Evolutionary conservation across 1,140 invertebrate species (phyloP).

Genomic region (Chironomus striatipennis): DNA sequence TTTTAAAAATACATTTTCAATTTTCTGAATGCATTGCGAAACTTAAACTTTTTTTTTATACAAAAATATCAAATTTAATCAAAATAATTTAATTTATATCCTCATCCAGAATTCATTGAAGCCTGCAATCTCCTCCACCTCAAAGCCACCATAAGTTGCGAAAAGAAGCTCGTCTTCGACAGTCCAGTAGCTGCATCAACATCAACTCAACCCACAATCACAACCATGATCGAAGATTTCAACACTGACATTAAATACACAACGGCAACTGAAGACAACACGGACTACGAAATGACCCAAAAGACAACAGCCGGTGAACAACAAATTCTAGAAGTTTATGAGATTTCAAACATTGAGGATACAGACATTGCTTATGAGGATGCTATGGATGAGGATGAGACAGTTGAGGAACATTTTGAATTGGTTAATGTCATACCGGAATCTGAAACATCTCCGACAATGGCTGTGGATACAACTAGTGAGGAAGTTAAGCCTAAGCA

Average conservation of each 20-base stretch:
- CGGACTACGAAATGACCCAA: no score
- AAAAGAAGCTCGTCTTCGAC: not conserved
- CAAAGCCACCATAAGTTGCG: not conserved
- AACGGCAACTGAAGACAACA: not conserved
- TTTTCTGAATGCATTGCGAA: no score
- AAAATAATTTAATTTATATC: no score
- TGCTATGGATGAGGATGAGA: not conserved
- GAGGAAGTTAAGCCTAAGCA: not conserved
- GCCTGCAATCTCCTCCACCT: not conserved
- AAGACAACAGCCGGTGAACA: no score
- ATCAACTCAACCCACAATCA: not conserved
- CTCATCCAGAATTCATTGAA: not conserved
- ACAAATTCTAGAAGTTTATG: conserved; percentile 14
- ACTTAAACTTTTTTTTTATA: no score
- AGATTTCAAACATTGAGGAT: conserved; percentile 21
- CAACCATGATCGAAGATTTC: not conserved
- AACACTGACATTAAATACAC: not conserved
- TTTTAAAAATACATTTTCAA: no score
- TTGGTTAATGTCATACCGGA: not conserved
- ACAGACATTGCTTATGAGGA: conserved; percentile 13
- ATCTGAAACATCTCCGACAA: not conserved
- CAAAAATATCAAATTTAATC: no score
- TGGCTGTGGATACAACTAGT: not conserved
- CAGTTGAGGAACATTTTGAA: not conserved
- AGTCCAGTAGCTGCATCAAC: not conserved